A percentile compares a stretch with the other conserved stretches of the same genome.
Conservation (phyloP, 2,797 vertebrate species). For the Benthosema pterotum region DNA sequence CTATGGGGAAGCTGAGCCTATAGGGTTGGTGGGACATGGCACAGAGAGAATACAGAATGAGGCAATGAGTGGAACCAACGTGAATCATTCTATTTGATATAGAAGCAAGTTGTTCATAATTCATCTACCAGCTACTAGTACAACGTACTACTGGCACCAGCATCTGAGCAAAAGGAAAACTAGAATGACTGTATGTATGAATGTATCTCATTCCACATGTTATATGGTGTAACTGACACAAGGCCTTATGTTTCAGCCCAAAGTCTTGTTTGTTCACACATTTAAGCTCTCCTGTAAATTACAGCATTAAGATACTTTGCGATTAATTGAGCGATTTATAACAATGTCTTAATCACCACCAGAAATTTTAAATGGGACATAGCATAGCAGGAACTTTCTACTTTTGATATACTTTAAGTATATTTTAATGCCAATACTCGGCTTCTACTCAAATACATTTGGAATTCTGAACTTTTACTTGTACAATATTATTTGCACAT, state of each 20-base stretch:
- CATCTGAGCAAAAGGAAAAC: conserved; percentile 30
- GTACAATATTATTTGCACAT: too few species aligned
- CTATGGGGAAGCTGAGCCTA: background rate
- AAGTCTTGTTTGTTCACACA: conserved; percentile 51
- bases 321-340: too few species aligned
- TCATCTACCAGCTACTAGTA: conserved; percentile 36
- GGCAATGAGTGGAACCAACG: too few species aligned
- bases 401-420: too few species aligned
- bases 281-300: conserved; percentile 54
- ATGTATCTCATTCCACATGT: too few species aligned
- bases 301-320: background rate
- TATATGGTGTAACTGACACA: conserved; percentile 51
- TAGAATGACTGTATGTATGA: background rate
- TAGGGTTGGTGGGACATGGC: background rate
- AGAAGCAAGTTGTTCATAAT: background rate
- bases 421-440: too few species aligned
- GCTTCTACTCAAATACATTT: too few species aligned
- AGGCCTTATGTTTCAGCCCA: conserved; percentile 52
- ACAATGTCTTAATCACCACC: too few species aligned
- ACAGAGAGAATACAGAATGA: background rate
- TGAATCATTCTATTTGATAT: conserved; percentile 2
- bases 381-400: too few species aligned
- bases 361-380: too few species aligned
- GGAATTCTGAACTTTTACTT: too few species aligned
- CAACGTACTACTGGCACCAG: conserved; percentile 22